Percentiles rank a stretch among this genome's conserved stretches.
Evolutionary conservation across 2,888 invertebrate species (phyloP).

Genomic region (Pilophorus perplexus): DNA sequence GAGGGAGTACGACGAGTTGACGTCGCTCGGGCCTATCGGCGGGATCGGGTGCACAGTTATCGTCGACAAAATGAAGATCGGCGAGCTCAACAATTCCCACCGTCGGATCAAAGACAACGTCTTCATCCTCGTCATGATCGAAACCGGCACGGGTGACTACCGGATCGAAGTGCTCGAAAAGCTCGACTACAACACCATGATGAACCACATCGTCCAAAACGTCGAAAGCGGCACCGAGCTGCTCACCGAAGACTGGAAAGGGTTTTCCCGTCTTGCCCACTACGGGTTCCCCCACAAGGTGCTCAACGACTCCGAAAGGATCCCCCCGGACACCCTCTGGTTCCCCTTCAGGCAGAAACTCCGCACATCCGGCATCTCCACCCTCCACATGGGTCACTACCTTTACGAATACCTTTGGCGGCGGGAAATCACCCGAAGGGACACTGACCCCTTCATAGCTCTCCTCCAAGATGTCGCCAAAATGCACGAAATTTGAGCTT

Average conservation of each 20-base stretch:
- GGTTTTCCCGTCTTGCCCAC: conserved; percentile 18
- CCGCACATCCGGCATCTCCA: conserved; percentile 3
- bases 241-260: conserved; percentile 36
- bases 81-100: conserved; percentile 31
- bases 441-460: conserved; percentile 17
- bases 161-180: conserved; percentile 30
- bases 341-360: conserved; percentile 22
- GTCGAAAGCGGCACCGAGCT: conserved; percentile 16
- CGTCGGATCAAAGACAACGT: conserved; percentile 30
- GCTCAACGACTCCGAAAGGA: conserved; percentile 6
- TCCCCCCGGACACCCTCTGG: conserved; percentile 26
- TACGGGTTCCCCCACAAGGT: conserved; percentile 30
- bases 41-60: conserved; percentile 19
- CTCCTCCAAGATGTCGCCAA: conserved; percentile 30
- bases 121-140: conserved; percentile 31
- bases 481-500: conserved; percentile 28
- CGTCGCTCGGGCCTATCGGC: conserved; percentile 15
- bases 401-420: conserved; percentile 33
- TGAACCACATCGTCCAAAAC: conserved; percentile 20
- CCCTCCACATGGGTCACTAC: conserved; percentile 24
- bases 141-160: conserved; percentile 29
- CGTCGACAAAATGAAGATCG: conserved; percentile 30
- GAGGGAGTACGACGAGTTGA: conserved; percentile 26
- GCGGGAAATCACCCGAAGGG: conserved; percentile 22
- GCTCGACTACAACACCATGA: conserved; percentile 18